Evolutionary conservation across 2,888 invertebrate genomes (phyloP), one percentile per base, ranked within the genome.

Genomic region (Rutpela maculata): DNA sequence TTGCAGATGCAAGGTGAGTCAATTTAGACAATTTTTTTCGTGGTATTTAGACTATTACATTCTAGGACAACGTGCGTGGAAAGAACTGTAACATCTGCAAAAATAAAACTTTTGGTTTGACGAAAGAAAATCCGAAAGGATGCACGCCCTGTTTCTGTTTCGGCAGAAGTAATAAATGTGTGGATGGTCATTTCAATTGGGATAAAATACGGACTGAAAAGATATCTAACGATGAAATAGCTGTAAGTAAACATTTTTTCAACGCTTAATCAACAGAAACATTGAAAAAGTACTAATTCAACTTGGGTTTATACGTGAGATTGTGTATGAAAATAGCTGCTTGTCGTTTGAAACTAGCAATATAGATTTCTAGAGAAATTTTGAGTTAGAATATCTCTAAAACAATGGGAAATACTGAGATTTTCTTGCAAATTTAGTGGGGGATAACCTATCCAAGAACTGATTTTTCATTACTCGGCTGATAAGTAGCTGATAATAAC

Each of bases 101-200:
- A 82, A 92, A 94, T 57, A 95, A 96, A 19, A 96, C 97, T 0
- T 99, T 99, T 89, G 97, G 98, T 0, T 90, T 99, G 26, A 93
- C 95, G 0, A 90, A 90, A 0, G 92, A 93, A 62, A 97, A 96
- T 89, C 93, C 95, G 0, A 93, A 93, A 72, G 99, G 99, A 9
- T 99, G 99, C 89, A 97, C 97, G 0, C 94, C 95, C 77, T 99
- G 99, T 89, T 99, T 98, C 92, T 99, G 99, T 91, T 99, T 99
- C 90, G 97, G 96, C 0, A 92, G 97, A 85, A 95, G 95, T 67
- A 91, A 93, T 4, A 92, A 92, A 72, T 99, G 99, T 89, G 91
- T 92, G 50, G 96, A 97, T 89, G 95, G 97, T 0, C 92, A 93
- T 31, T 93, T 96, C 78, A 94, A 95, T 0, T 96, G 98, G 94